Evolutionary conservation across 1,140 invertebrate genomes (phyloP).

Genomic region (Acromyrmex charruanus): DNA sequence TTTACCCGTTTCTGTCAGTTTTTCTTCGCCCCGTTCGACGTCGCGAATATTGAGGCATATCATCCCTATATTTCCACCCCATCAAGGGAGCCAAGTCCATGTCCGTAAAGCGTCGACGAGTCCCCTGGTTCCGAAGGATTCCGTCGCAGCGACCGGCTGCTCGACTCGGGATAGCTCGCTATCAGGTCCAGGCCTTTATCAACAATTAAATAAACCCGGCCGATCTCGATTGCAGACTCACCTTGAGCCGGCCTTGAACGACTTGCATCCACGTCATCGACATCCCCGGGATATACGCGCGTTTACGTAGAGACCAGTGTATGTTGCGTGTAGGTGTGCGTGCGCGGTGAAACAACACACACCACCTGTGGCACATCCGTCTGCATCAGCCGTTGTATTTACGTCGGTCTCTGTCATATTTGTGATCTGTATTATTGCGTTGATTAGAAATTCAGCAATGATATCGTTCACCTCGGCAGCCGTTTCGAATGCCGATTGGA

Average conservation of each 20-base stretch:
- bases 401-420: conserved; percentile 23
- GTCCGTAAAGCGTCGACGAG: conserved; percentile 5
- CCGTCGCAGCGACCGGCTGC: conserved; percentile 27
- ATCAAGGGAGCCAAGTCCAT: conserved; percentile 6
- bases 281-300: conserved; percentile 48
- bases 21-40: not conserved
- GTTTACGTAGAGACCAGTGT: conserved; percentile 23
- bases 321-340: conserved; percentile 26
- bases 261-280: conserved; percentile 35
- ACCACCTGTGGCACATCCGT: conserved; percentile 56
- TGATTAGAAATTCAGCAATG: not conserved
- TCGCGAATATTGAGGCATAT: not conserved
- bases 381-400: conserved; percentile 36
- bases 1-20: not conserved
- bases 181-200: conserved; percentile 1
- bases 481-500: not conserved
- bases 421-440: not conserved
- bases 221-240: not conserved
- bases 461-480: not conserved
- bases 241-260: not conserved
- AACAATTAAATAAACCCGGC: not conserved
- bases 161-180: not conserved
- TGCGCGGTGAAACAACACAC: conserved; percentile 41
- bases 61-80: not conserved
- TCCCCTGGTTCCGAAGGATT: not conserved